These are phyloP conservation scores for Drosophila leonis DNA, from an alignment of 2,888 invertebrate genomes.

Conservation along the genomic window DNA sequence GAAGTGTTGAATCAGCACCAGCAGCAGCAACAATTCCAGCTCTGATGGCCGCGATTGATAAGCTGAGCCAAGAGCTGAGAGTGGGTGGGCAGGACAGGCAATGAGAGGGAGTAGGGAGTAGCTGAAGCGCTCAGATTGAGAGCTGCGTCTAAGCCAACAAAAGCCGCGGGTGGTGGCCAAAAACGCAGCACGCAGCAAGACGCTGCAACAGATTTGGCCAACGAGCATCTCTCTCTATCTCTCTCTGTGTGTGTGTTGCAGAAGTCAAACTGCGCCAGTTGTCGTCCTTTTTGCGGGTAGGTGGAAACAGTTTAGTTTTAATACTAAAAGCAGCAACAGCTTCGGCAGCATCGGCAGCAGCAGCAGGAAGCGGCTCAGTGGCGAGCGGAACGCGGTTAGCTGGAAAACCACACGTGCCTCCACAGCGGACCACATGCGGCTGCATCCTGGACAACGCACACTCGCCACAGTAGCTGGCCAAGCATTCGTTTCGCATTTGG, in stretches of 20 bases:
- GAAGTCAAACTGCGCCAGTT: conserved; percentile 78
- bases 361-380: conserved; percentile 43
- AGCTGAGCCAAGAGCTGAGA: conserved; percentile 3
- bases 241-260: conserved; percentile 24
- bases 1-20: conserved; percentile 67
- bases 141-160: conserved; percentile 65
- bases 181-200: conserved; percentile 59
- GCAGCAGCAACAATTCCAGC: conserved; percentile 16
- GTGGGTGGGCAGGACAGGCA: conserved; percentile 49
- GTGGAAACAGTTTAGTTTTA: conserved; percentile 82
- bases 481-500: conserved; percentile 83
- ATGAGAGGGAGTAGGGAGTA: neutral
- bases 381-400: conserved; percentile 61
- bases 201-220: conserved; percentile 59
- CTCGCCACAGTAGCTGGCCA: conserved; percentile 77
- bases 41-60: conserved; percentile 58
- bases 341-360: conserved; percentile 59
- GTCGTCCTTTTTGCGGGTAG: conserved; percentile 78
- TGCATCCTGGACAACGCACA: conserved; percentile 54
- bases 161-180: conserved; percentile 64
- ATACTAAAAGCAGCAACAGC: conserved; percentile 50
- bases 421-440: conserved; percentile 72
- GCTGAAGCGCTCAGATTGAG: conserved; percentile 28
- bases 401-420: conserved; percentile 84
- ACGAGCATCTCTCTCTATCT: conserved; percentile 13